phyloP scores from a whole-genome alignment of 2,113 vertebrate genomes.

The Mormoops blainvillei region DNA sequence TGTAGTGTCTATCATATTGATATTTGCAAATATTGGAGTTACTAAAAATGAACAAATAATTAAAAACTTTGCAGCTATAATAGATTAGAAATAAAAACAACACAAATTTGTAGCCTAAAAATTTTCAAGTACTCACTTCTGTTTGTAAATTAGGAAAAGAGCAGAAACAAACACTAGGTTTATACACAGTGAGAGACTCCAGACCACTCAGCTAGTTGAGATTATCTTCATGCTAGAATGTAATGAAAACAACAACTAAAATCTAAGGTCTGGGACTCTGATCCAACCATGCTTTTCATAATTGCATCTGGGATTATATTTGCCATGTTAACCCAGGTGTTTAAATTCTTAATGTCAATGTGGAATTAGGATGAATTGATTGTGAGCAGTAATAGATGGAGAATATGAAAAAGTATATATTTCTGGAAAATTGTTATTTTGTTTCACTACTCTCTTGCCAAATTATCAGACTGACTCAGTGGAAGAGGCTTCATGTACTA shows the following conservation, averaged over 20 bases:
- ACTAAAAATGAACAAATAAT: neutral
- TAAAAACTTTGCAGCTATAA: neutral
- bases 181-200: rapidly evolving
- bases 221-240: neutral
- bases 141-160: neutral
- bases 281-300: neutral
- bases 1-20: neutral
- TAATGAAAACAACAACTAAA: neutral
- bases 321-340: neutral
- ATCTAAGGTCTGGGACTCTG: neutral
- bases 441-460: neutral
- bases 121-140: neutral
- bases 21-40: neutral
- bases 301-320: neutral
- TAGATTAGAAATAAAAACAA: neutral
- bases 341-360: neutral
- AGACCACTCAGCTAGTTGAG: neutral
- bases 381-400: neutral
- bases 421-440: neutral
- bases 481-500: neutral
- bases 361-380: neutral
- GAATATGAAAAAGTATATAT: neutral
- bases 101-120: neutral
- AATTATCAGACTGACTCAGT: neutral
- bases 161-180: neutral